Conservation (phyloP, 30 jellyfish, hydroid and myxozoan species). For the Catostylus mosaicus region DNA sequence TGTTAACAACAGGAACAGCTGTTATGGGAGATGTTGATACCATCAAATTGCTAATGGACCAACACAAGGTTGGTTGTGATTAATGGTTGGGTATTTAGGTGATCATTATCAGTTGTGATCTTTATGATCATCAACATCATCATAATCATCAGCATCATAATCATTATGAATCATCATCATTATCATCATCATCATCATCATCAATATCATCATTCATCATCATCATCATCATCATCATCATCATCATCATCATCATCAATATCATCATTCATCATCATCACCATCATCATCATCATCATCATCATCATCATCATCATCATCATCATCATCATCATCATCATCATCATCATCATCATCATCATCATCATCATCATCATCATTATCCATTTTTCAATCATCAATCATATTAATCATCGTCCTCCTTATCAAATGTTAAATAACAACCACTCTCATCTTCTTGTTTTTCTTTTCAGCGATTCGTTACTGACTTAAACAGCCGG, state of each 20-base stretch:
- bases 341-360: neutral
- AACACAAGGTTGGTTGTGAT: slow-evolving; percentile 64
- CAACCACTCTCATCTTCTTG: too few relatives aligned
- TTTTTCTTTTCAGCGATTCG: slow-evolving; percentile 75
- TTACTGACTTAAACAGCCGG: slow-evolving; percentile 75
- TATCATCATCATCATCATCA: neutral
- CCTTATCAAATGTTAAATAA: neutral
- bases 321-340: neutral
- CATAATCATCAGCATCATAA: neutral
- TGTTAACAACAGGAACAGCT: slow-evolving; percentile 86
- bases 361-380: neutral
- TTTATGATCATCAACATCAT: neutral
- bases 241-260: neutral
- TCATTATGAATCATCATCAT: neutral
- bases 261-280: neutral
- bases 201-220: neutral
- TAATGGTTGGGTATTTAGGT: neutral
- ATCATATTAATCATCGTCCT: neutral
- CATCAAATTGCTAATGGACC: slow-evolving; percentile 88
- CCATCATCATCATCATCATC: neutral
- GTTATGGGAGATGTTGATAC: slow-evolving; percentile 99
- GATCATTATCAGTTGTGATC: neutral
- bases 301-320: neutral
- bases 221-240: neutral
- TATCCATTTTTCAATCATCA: too few relatives aligned